These are phyloP conservation scores for Stomatorhinus walkeri DNA, from an alignment of 2,797 vertebrate species.

Conservation along the genomic window DNA sequence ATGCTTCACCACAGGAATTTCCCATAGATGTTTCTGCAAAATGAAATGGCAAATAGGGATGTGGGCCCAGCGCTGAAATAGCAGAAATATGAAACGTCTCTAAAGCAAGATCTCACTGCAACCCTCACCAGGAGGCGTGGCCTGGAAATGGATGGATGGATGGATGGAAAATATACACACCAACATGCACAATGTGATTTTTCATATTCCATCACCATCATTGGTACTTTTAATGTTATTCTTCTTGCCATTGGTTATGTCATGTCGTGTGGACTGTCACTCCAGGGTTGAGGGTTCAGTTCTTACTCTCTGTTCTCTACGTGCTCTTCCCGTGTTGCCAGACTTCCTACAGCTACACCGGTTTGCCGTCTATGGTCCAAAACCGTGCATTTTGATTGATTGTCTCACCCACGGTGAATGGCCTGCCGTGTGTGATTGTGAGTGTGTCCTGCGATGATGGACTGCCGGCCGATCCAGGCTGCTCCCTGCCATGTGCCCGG, in stretches of 20 bases:
- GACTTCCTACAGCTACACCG: background rate
- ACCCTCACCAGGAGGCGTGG: background rate
- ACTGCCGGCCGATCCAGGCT: background rate
- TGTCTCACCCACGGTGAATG: background rate
- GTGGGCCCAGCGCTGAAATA: background rate
- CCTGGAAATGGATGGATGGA: background rate
- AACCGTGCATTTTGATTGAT: background rate
- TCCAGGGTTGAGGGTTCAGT: background rate
- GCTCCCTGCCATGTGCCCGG: background rate
- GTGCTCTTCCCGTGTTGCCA: background rate
- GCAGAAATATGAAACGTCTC: background rate
- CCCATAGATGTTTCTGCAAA: background rate
- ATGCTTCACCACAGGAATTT: background rate
- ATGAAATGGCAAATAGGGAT: background rate
- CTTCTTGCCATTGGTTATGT: background rate
- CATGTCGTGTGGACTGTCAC: background rate
- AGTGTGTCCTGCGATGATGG: background rate
- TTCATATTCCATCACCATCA: background rate
- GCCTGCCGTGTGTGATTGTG: background rate
- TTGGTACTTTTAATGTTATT: background rate
- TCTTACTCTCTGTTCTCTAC: background rate
- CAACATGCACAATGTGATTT: background rate
- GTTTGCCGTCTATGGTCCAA: background rate
- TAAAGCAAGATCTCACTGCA: background rate
- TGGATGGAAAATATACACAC: background rate